Evolutionary conservation across 2,797 vertebrate species (phyloP), one percentile per base, ranked within the genome.

Genomic region (Eleutherodactylus coqui): DNA sequence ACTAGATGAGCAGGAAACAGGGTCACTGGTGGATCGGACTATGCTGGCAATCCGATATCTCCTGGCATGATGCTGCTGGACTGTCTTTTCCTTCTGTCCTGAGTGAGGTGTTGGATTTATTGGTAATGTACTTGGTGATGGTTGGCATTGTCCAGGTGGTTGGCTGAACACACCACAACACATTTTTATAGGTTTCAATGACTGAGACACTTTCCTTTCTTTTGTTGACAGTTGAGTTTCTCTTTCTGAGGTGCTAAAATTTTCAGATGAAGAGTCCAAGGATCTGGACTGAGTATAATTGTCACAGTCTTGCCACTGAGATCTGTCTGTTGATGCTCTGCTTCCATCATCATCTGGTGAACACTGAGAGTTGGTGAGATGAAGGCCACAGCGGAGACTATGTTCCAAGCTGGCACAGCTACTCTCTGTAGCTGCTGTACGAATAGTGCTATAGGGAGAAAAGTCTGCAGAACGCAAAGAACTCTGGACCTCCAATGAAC

Each of bases 1-100:
- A 0, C 88, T 51, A 27, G 96, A 96, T 0, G 93, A 93, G 84
- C 96, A 97, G 0, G 96, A 95, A 67, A 96, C 91, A 0, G 98
- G 98, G 92, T 99, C 98, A 47, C 98, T 99, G 92, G 95, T 96
- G 32, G 98, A 99, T 4, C 96, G 96, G 86, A 97, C 95, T 4
- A 99, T 96, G 82, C 84, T 94, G 10, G 96, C 93, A 91, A 95
- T 90, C 53, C 92, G 92, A 86, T 93, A 92, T 80, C 92, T 93
- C 60, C 90, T 91, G 19, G 89, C 2, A 27, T 84, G 91, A 75
- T 92, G 89, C 36, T 93, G 93, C 29, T 75, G 92, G 9, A 84
- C 90, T 60, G 92, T 91, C 83, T 90, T 86, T 89, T 95, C 91
- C 0, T 79, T 75, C 89, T 85, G 16, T 1, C 32, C 1, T 0